A percentile compares a stretch with the other conserved stretches of the same genome.
Conservation (phyloP, 1,140 invertebrate species). For the Heliconius eleuchia region DNA sequence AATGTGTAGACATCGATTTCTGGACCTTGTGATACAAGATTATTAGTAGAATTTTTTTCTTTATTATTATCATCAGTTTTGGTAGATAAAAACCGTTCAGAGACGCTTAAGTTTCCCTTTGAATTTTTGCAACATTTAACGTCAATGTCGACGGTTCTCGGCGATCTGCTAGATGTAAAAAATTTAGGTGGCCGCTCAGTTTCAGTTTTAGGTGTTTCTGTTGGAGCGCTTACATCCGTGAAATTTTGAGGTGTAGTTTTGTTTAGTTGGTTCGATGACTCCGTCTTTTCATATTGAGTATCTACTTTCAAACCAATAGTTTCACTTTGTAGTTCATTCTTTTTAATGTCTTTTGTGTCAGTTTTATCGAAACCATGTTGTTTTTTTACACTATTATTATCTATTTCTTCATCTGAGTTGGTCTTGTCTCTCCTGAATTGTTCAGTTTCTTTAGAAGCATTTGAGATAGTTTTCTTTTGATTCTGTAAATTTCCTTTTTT, state of each 20-base stretch:
- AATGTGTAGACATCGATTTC: constrained; percentile 77
- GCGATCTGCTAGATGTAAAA: constrained; percentile 71
- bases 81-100: constrained; percentile 70
- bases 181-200: constrained; percentile 72
- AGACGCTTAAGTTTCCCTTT: constrained; percentile 71
- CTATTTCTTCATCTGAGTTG: constrained; percentile 22
- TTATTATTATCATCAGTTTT: constrained; percentile 66
- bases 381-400: constrained; percentile 38
- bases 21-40: constrained; percentile 66
- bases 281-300: constrained; percentile 20
- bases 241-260: constrained; percentile 14
- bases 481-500: constrained; percentile 52
- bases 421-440: constrained; percentile 19
- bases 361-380: constrained; percentile 37
- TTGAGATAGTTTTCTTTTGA: constrained; percentile 53
- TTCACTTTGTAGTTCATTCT: constrained; percentile 36
- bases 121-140: constrained; percentile 75
- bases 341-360: constrained; percentile 36
- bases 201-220: constrained; percentile 63
- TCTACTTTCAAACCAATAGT: constrained; percentile 41
- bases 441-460: constrained; percentile 32
- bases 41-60: constrained; percentile 60
- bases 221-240: constrained; percentile 32
- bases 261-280: not conserved
- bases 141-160: constrained; percentile 73